Percentiles rank a stretch among this genome's conserved stretches.
Evolutionary conservation across 1,140 invertebrate genomes (phyloP).

Genomic region (Diorhabda sublineata): DNA sequence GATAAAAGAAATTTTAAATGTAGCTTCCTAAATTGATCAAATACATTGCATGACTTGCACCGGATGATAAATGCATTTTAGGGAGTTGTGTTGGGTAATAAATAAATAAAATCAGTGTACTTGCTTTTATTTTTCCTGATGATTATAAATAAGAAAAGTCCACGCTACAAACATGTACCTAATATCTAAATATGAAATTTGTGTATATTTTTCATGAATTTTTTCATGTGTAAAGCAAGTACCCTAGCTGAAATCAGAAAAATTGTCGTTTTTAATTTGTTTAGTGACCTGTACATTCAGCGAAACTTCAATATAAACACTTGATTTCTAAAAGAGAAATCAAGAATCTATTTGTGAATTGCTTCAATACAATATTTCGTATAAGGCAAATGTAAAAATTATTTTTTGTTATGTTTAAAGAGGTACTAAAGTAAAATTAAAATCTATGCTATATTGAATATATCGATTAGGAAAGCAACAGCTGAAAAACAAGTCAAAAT

Average conservation of each 20-base stretch:
- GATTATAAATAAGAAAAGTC: constrained; percentile 14
- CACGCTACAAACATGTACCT: constrained; percentile 17
- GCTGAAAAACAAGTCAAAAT: too few relatives aligned
- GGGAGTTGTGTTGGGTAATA: neutral
- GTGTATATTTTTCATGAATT: constrained; percentile 5
- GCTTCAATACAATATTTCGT: neutral
- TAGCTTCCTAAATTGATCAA: too few relatives aligned
- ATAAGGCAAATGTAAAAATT: constrained; percentile 14
- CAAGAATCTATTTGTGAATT: neutral
- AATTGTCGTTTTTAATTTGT: neutral
- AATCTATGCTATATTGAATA: neutral
- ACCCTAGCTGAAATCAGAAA: constrained; percentile 7
- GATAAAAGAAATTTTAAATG: too few relatives aligned
- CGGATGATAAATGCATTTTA: too few relatives aligned
- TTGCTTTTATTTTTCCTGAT: constrained; percentile 16
- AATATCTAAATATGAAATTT: constrained; percentile 15
- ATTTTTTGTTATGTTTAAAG: constrained; percentile 7
- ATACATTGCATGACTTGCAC: too few relatives aligned
- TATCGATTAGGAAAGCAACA: neutral
- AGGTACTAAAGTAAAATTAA: constrained; percentile 18
- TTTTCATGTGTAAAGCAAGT: constrained; percentile 16
- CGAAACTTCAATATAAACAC: constrained; percentile 8
- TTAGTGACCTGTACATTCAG: constrained; percentile 12
- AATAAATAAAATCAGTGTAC: constrained; percentile 1
- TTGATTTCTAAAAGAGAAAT: constrained; percentile 6